A percentile compares a stretch with the other conserved stretches of the same genome.
phyloP scores from a whole-genome alignment of 2,113 vertebrate species.

The Pseudopipra pipra region DNA sequence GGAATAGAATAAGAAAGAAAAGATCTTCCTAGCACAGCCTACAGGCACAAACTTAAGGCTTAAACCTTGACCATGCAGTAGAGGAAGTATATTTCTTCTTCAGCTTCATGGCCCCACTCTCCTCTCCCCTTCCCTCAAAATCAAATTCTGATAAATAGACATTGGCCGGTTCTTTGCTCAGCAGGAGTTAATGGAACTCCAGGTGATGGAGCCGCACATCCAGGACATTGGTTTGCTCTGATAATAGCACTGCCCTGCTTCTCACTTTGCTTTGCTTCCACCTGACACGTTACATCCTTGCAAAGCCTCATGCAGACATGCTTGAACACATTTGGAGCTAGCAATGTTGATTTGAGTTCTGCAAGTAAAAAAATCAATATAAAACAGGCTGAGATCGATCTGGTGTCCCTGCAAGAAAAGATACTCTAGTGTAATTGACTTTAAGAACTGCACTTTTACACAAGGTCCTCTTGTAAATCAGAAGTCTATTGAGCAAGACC shows the following conservation, averaged over 20 bases:
- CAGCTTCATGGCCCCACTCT: background rate
- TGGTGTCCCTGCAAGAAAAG: background rate
- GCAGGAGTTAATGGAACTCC: background rate
- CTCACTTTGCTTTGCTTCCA: background rate
- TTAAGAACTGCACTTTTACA: background rate
- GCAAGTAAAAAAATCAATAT: background rate
- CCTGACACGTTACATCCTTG: rapidly evolving
- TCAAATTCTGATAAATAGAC: background rate
- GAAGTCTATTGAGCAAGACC: background rate
- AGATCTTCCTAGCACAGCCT: background rate
- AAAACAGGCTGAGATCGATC: background rate
- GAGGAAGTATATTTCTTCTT: background rate
- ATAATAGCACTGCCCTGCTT: background rate
- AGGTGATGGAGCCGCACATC: background rate
- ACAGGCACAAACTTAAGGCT: background rate
- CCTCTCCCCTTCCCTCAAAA: background rate
- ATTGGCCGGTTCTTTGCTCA: background rate
- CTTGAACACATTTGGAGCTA: background rate
- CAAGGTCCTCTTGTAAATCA: background rate
- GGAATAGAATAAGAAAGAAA: background rate
- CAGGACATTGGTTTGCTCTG: background rate
- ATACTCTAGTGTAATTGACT: background rate
- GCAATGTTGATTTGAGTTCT: background rate
- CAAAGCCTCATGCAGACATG: background rate
- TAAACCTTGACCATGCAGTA: background rate